Evolutionary conservation across 2,888 invertebrate genomes (phyloP).

Genomic region (Hyposoter dolosus): DNA sequence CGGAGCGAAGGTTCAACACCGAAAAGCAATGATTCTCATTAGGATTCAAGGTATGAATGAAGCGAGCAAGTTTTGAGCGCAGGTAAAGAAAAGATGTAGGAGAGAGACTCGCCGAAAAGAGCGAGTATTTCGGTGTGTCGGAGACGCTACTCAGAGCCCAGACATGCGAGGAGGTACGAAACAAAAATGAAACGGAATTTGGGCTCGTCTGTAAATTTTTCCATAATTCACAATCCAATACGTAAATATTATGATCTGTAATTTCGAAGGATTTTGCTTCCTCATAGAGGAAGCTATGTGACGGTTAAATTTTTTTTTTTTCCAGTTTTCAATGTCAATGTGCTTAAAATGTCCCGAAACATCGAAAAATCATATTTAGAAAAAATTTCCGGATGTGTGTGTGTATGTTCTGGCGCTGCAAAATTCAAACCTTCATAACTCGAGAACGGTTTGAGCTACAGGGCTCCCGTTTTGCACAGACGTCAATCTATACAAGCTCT

Average conservation of each 20-base stretch:
- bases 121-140: constrained; percentile 69
- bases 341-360: too few relatives aligned
- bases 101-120: constrained; percentile 33
- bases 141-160: constrained; percentile 15
- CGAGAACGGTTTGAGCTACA: too few relatives aligned
- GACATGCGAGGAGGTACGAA: constrained; percentile 30
- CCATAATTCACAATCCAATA: not conserved
- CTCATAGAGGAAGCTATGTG: too few relatives aligned
- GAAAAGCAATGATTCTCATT: constrained; percentile 71
- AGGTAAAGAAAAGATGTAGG: constrained; percentile 36
- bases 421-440: too few relatives aligned
- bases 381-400: too few relatives aligned
- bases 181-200: constrained; percentile 27
- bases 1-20: constrained; percentile 18
- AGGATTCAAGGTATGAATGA: constrained; percentile 75
- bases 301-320: too few relatives aligned
- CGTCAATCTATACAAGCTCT: too few relatives aligned
- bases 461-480: too few relatives aligned
- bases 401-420: too few relatives aligned
- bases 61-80: constrained; percentile 48
- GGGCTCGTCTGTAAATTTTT: constrained; percentile 22
- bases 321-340: too few relatives aligned
- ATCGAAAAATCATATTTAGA: too few relatives aligned
- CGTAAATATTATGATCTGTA: not conserved
- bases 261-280: too few relatives aligned